These are phyloP conservation scores for Paraescarpia echinospica DNA, from an alignment of 1,140 invertebrate species.

Conservation along the genomic window DNA sequence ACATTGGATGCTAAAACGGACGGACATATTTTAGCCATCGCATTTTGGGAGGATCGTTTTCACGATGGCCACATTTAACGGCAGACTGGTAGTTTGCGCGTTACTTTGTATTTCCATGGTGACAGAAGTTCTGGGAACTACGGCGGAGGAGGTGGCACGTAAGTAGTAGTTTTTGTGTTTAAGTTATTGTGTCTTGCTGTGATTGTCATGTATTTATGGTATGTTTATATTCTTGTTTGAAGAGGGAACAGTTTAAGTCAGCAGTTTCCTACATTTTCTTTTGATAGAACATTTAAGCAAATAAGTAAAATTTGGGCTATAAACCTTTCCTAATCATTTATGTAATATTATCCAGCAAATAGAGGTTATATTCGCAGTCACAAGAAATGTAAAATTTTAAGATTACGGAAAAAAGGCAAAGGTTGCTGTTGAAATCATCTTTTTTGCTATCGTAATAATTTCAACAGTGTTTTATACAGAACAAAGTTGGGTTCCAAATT, in stretches of 20 bases:
- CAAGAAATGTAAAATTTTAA: not conserved
- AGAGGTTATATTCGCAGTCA: no score
- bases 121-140: not conserved
- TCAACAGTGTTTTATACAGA: no score
- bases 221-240: not conserved
- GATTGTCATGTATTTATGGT: not conserved
- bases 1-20: not conserved
- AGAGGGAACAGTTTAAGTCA: no score
- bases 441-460: no score
- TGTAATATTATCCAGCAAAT: no score
- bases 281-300: no score
- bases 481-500: no score
- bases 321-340: no score
- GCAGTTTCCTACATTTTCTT: no score
- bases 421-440: no score
- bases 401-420: not conserved
- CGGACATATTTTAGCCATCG: not conserved
- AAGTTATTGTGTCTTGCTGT: not conserved
- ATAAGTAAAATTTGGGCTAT: no score
- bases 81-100: not conserved
- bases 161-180: not conserved
- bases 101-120: not conserved
- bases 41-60: not conserved
- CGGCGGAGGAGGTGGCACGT: not conserved
- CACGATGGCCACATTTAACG: not conserved